Base-by-base conservation (phyloP, 1,140 invertebrate species). In the Eriocheir sinensis region DNA sequence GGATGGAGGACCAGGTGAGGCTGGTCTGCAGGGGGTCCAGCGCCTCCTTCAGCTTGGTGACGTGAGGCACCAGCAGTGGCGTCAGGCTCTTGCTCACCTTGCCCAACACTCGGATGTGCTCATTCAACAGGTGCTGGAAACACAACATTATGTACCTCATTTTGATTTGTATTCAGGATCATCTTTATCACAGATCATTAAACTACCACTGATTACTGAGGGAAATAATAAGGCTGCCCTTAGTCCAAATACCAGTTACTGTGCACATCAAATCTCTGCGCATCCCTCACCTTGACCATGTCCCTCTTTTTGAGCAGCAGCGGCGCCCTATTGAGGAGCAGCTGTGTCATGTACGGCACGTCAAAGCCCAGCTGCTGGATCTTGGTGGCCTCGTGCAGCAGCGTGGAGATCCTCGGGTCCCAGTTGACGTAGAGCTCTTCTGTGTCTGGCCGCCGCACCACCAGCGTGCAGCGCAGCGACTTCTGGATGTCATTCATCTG, bases 51-150 rank as follows among this genome's bases (percentile, higher is more conserved):
- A 99, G 97, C n/a, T 98, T 98, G 12, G 98, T 98, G 95, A 99
- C 97, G 97, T 99, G 98, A 0, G 98, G 98, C 34, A 99, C 97
- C 96, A 99, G 98, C 30, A 99, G 97, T 34, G 98, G 98, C 34
- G 98, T 97, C 27, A 99, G 98, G 97, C 30, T 90, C 32, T 44
- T 32, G 21, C 92, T 81, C 6, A 95, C 94, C 79, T 95, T 95
- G 8, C 44, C 30, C 48, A 89, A 53, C 9, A 95, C 95, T n/a
- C 94, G 88, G n/a, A 41, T 72, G 17, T 95, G 93, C 34, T 95
- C 94, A 38, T 95, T 91, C 48, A 96, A 36, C 34, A 96, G 92
- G 89, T 96, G 95, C 95, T 96, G 95, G 2, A 36, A 44, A n/a
- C n/a, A 80, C 32, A n/a, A 17, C 21, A 53, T 53, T 53, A 17